Base-by-base conservation (phyloP, 1,140 invertebrate genomes). In the Cydia splendana region DNA sequence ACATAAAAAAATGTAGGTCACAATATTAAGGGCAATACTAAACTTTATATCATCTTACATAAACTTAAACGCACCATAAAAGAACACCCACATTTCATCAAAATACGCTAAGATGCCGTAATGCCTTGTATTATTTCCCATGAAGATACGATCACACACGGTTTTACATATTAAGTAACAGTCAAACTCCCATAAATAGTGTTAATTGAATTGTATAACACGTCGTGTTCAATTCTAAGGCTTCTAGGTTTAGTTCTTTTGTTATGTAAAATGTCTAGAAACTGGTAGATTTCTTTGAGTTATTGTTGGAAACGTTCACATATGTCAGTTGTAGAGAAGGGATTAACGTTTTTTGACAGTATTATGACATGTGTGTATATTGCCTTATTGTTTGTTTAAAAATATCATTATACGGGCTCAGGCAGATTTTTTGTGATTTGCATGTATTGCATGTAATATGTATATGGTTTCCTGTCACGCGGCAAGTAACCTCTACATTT, bases 141-240 rank as follows among this genome's bases (percentile, higher is more conserved):
- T 62, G 57, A 62, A 24, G 57, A 62, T 62, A 62, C n/a, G 57
- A 62, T 62, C 57, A 62, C 10, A 24, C 57, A 24, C 18, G 53
- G 53, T 57, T 62, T 62, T 62, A 62, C 20, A n/a, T 62, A 62
- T 62, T 20, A 12, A 62, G 20, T 62, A 62, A 62, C n/a, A 20
- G 51, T 53, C 12, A 62, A 24, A 62, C 57, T 62, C 20, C n/a
- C 53, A 24, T 62, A 20, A 62, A 24, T 24, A 20, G 53, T 57
- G 4, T 57, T 57, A 57, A 57, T 57, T 57, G 53, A 18, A 18
- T 57, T 57, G 53, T 57, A 57, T 57, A 18, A 18, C 2, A 57
- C 53, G 12, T 57, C 20, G 53, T 57, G 53, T 57, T 13, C 6
- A 57, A 12, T 62, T 24, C 20, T 48, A 48, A 15, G 45, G 10